These are phyloP conservation scores for Sinonovacula constricta DNA, from an alignment of 1,140 invertebrate genomes.

Conservation along the genomic window DNA sequence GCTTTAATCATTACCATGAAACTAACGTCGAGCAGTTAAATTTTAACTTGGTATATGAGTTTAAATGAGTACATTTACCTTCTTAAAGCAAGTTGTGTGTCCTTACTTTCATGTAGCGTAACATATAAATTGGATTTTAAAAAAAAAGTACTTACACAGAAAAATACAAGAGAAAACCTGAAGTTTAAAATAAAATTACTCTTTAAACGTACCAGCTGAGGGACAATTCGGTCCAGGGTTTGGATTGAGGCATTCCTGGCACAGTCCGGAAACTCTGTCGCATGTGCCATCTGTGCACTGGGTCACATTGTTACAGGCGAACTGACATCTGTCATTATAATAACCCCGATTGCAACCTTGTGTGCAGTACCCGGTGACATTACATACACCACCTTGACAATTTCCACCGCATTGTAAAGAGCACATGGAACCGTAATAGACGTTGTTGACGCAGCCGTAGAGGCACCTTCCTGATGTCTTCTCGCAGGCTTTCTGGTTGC, in stretches of 20 bases:
- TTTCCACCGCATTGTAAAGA: conserved; percentile 8
- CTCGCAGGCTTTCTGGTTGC: conserved; percentile 16
- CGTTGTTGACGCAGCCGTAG: conserved; percentile 3
- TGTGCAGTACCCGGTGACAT: conserved; percentile 31
- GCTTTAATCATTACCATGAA: too few relatives aligned
- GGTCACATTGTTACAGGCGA: conserved; percentile 7
- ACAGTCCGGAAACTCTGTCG: background rate
- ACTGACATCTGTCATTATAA: conserved; percentile 36
- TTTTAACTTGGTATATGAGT: too few relatives aligned
- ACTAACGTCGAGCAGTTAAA: too few relatives aligned
- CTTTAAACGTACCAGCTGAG: conserved; percentile 15
- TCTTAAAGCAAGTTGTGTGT: too few relatives aligned
- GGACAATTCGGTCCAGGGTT: conserved; percentile 22
- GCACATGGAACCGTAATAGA: conserved; percentile 9
- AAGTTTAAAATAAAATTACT: too few relatives aligned
- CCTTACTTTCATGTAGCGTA: too few relatives aligned
- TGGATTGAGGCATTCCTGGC: conserved; percentile 11
- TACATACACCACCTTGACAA: conserved; percentile 16
- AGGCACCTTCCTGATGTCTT: conserved; percentile 3
- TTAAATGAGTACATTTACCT: too few relatives aligned
- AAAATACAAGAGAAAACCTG: too few relatives aligned
- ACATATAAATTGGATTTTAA: too few relatives aligned
- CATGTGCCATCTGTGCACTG: conserved; percentile 38
- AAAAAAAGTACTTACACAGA: too few relatives aligned
- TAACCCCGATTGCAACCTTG: conserved; percentile 22